Percentiles rank a stretch among this genome's conserved stretches.
These are phyloP conservation scores for Hesperophylax magnus DNA, from an alignment of 1,140 invertebrate genomes.

Conservation along the genomic window DNA sequence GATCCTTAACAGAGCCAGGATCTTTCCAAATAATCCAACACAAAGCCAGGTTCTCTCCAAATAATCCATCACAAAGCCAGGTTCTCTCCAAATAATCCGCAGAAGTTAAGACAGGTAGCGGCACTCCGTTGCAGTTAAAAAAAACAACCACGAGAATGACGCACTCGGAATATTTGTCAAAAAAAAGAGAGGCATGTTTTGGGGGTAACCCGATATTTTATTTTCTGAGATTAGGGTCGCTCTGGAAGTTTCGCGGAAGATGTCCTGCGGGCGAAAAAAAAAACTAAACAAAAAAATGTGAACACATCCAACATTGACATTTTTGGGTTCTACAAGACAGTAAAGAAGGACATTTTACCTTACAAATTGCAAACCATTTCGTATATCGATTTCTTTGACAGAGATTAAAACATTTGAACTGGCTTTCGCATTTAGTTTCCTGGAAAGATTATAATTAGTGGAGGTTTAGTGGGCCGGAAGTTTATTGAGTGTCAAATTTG, in stretches of 20 bases:
- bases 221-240: constrained; percentile 36
- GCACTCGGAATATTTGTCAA: constrained; percentile 30
- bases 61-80: background rate
- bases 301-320: background rate
- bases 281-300: background rate
- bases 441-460: constrained; percentile 33
- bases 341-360: background rate
- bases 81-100: background rate
- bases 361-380: background rate
- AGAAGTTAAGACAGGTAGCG: constrained; percentile 12
- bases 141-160: background rate
- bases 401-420: background rate
- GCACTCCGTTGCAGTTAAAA: background rate
- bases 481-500: constrained; percentile 17
- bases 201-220: constrained; percentile 45
- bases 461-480: constrained; percentile 12
- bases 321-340: background rate
- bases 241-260: constrained; percentile 19
- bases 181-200: constrained; percentile 20
- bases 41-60: background rate
- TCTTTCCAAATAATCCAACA: background rate
- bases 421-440: background rate
- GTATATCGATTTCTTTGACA: background rate
- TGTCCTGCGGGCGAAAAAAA: constrained; percentile 6
- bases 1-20: too few relatives aligned